These are phyloP conservation scores for Drymodes brunneopygia DNA, from an alignment of 2,113 vertebrate genomes.

Conservation along the genomic window DNA sequence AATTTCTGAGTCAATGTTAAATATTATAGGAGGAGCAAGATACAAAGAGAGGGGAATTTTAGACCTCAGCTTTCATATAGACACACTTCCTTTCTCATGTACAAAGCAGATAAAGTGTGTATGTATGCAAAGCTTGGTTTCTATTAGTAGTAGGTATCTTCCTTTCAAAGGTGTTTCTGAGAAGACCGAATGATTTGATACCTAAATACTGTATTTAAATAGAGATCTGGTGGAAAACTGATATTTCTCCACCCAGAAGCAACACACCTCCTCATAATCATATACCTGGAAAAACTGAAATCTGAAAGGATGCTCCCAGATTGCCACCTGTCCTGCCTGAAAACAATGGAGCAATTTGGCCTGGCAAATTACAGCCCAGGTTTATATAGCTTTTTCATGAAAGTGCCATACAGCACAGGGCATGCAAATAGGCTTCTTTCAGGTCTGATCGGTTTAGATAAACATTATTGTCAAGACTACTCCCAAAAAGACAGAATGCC, in stretches of 20 bases:
- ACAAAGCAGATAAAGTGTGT: not conserved
- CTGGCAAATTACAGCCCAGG: not conserved
- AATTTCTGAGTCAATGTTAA: not conserved
- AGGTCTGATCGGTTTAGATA: not conserved
- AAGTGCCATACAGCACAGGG: not conserved
- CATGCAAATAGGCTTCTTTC: not conserved
- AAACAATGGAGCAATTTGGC: not conserved
- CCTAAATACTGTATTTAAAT: not conserved
- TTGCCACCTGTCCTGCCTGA: not conserved
- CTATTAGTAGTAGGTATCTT: not conserved
- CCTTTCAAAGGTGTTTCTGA: not conserved
- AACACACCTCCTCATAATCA: not conserved
- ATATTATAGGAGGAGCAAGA: not conserved
- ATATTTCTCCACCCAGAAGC: not conserved
- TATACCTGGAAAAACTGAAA: not conserved
- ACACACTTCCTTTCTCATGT: not conserved
- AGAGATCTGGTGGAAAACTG: not conserved
- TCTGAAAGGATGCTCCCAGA: not conserved
- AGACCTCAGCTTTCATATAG: not conserved
- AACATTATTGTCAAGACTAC: not conserved
- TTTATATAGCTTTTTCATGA: not conserved
- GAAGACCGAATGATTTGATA: not conserved
- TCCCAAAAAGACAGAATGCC: not conserved
- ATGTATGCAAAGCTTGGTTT: not conserved
- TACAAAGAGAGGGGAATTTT: not conserved